Percentiles rank a stretch among this genome's conserved stretches.
These are phyloP conservation scores for Psophia crepitans DNA, from an alignment of 2,113 vertebrate species.

Conservation along the genomic window DNA sequence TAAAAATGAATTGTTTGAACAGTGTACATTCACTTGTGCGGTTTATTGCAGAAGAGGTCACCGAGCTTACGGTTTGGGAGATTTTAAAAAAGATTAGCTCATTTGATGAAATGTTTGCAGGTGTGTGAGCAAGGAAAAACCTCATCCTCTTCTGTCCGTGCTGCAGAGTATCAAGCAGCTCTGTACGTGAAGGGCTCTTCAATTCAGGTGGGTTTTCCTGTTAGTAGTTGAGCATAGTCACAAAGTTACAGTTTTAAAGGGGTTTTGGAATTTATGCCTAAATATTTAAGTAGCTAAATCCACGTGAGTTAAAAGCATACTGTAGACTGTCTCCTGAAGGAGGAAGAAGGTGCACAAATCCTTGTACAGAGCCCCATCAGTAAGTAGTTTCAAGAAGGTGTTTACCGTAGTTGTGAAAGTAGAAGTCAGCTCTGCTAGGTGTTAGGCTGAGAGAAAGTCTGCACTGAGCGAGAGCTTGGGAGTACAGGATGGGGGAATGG, in stretches of 20 bases:
- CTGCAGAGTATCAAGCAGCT: neutral
- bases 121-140: neutral
- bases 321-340: neutral
- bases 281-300: neutral
- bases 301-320: neutral
- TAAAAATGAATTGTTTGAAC: neutral
- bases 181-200: neutral
- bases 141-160: neutral
- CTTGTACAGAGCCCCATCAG: neutral
- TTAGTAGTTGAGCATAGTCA: neutral
- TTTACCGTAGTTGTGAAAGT: neutral
- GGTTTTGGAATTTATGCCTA: neutral
- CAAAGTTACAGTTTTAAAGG: neutral
- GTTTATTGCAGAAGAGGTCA: neutral
- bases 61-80: neutral
- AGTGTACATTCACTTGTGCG: neutral
- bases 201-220: neutral
- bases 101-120: neutral
- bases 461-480: neutral
- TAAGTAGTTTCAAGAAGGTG: neutral
- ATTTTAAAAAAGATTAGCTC: neutral
- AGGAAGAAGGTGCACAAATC: neutral
- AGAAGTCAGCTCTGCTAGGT: neutral
- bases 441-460: neutral
- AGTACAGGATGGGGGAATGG: neutral